These are phyloP conservation scores for Lates japonicus DNA, from an alignment of 2,797 vertebrate species.

Conservation along the genomic window DNA sequence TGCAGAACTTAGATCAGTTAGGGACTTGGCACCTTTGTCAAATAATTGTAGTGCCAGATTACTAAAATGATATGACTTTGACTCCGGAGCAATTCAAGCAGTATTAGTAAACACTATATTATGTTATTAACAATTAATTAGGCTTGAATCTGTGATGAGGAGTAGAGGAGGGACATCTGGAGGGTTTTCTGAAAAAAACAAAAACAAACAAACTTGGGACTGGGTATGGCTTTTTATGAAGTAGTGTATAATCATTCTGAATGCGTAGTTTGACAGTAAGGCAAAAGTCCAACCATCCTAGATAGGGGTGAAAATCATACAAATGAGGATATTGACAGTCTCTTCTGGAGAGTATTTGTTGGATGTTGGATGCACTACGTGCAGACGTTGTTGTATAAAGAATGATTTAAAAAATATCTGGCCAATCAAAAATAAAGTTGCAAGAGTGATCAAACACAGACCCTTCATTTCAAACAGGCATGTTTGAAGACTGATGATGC, in stretches of 20 bases:
- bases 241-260: not conserved
- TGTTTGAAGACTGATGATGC: not conserved
- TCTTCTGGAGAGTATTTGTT: not conserved
- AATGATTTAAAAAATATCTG: not conserved
- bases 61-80: not conserved
- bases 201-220: too few relatives aligned
- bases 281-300: not conserved
- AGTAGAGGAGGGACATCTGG: not conserved
- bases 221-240: too few relatives aligned
- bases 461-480: conserved; percentile 11
- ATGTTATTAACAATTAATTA: not conserved
- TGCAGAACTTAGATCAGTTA: conserved; percentile 9
- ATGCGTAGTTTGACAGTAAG: not conserved
- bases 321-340: not conserved
- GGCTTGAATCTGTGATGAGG: not conserved
- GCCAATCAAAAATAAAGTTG: not conserved
- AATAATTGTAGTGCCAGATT: not conserved
- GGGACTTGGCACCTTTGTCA: not conserved
- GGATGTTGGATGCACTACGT: conserved; percentile 1
- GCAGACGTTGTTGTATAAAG: not conserved
- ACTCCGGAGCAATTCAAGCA: not conserved
- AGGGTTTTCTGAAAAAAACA: not conserved
- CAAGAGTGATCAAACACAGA: not conserved
- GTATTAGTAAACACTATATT: not conserved
- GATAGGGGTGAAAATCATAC: not conserved